Evolutionary conservation across 2,888 invertebrate species (phyloP).

Genomic region (Euclidia mi): DNA sequence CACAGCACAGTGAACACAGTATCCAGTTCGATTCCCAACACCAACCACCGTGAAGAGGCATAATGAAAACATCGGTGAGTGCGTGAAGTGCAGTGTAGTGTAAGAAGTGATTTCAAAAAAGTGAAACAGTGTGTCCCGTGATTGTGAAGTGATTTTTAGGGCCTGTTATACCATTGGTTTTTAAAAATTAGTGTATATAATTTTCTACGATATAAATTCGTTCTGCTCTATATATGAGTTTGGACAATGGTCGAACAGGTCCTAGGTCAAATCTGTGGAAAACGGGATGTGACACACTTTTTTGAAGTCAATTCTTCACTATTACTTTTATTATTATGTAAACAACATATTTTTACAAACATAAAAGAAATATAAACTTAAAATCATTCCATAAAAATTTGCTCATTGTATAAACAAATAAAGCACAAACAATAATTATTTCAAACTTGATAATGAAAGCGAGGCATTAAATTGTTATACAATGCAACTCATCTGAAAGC

Average conservation of each 20-base stretch:
- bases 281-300: slow-evolving; percentile 75
- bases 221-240: slow-evolving; percentile 36
- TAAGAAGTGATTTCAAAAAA: slow-evolving; percentile 85
- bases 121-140: slow-evolving; percentile 73
- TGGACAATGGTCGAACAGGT: slow-evolving; percentile 54
- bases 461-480: slow-evolving; percentile 19
- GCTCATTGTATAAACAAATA: slow-evolving; percentile 2
- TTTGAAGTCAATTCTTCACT: slow-evolving; percentile 81
- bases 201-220: slow-evolving; percentile 12
- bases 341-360: not conserved
- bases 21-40: slow-evolving; percentile 88
- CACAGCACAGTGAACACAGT: slow-evolving; percentile 74
- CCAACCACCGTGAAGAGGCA: slow-evolving; percentile 86
- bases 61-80: slow-evolving; percentile 88
- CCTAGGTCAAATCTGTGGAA: slow-evolving; percentile 31
- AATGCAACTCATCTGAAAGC: slow-evolving; percentile 28
- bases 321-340: not conserved
- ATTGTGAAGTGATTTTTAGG: slow-evolving; percentile 59
- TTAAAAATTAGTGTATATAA: slow-evolving; percentile 12
- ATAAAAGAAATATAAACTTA: not conserved
- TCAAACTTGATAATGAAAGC: slow-evolving; percentile 16
- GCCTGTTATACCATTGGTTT: slow-evolving; percentile 53
- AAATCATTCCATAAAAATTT: not conserved
- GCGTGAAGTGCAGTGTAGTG: slow-evolving; percentile 74
- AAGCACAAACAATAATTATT: not conserved